These are phyloP conservation scores for Trachymyrmex cornetzi DNA, from an alignment of 1,140 invertebrate species.

Conservation along the genomic window DNA sequence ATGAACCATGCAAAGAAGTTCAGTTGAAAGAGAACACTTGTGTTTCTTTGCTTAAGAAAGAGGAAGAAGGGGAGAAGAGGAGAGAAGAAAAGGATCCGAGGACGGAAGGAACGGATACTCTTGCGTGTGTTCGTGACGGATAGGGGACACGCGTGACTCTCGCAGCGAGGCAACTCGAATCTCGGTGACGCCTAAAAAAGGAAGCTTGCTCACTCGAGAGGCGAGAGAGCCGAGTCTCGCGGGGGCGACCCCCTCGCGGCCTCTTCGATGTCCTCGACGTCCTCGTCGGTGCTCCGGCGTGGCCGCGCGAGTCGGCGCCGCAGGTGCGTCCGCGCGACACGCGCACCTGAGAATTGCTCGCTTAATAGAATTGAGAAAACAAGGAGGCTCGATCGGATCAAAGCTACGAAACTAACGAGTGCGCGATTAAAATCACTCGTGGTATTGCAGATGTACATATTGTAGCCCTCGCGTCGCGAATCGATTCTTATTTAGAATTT, in stretches of 20 bases:
- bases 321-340: conserved; percentile 58
- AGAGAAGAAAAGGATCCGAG: conserved; percentile 42
- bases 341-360: neutral
- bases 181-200: conserved; percentile 72
- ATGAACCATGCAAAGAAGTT: too few species aligned
- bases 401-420: neutral
- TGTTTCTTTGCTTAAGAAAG: neutral
- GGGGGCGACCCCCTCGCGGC: conserved; percentile 74
- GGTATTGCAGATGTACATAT: neutral
- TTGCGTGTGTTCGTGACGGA: conserved; percentile 14
- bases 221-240: conserved; percentile 70
- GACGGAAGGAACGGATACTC: conserved; percentile 62
- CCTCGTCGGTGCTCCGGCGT: conserved; percentile 27
- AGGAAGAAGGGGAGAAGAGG: neutral
- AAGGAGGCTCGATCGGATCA: neutral
- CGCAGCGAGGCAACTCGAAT: conserved; percentile 29
- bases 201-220: conserved; percentile 77
- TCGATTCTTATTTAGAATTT: conserved; percentile 5
- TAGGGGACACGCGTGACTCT: conserved; percentile 16
- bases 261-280: conserved; percentile 64
- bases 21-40: too few species aligned
- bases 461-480: neutral
- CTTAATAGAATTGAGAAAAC: neutral
- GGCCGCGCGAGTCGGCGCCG: conserved; percentile 26
- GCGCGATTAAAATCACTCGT: neutral